These are phyloP conservation scores for Euwallacea similis DNA, from an alignment of 1,140 invertebrate species.

Conservation along the genomic window DNA sequence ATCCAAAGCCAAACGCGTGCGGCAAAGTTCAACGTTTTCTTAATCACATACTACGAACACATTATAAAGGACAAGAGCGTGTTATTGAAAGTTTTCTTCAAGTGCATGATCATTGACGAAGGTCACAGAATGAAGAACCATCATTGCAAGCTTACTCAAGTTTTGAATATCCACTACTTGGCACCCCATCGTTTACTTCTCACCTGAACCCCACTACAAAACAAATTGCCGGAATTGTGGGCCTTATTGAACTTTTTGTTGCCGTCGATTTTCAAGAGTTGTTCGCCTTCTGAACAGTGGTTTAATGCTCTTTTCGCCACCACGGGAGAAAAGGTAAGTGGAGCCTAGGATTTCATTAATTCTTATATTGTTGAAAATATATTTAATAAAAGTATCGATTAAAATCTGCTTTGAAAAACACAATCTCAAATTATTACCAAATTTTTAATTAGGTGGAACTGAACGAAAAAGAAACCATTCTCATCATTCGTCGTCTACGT, in stretches of 20 bases:
- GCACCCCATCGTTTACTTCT: constrained; percentile 62
- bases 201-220: constrained; percentile 80
- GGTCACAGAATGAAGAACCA: constrained; percentile 99
- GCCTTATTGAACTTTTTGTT: constrained; percentile 73
- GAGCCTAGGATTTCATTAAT: constrained; percentile 14
- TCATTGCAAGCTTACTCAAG: constrained; percentile 97
- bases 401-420: too few species aligned
- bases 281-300: constrained; percentile 43
- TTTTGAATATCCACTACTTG: constrained; percentile 57
- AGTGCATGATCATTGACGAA: constrained; percentile 99
- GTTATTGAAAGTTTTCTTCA: constrained; percentile 66
- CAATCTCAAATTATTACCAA: too few species aligned
- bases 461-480: constrained; percentile 62
- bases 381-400: too few species aligned
- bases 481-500: constrained; percentile 62
- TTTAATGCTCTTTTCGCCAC: constrained; percentile 60
- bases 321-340: constrained; percentile 62
- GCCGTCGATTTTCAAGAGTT: constrained; percentile 66
- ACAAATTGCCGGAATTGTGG: constrained; percentile 75
- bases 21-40: constrained; percentile 95
- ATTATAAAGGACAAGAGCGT: constrained; percentile 86
- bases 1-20: constrained; percentile 87
- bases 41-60: constrained; percentile 99
- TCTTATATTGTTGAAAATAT: too few species aligned
- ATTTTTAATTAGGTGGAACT: constrained; percentile 56